Evolutionary conservation across 1,140 invertebrate genomes (phyloP).

Genomic region (Neelides sp.): DNA sequence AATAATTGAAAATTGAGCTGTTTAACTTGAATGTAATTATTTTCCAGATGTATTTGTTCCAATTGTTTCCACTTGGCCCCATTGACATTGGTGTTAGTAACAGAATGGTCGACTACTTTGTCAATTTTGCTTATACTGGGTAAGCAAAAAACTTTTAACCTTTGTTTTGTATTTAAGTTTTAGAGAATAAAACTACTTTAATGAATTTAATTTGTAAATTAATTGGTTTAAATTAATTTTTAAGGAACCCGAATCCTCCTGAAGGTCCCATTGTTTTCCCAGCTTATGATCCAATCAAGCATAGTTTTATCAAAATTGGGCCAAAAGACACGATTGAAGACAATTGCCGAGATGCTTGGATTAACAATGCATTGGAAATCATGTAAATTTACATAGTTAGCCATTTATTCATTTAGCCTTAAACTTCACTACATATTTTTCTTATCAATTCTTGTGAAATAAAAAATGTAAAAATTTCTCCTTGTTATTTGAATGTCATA

Average conservation of each 20-base stretch:
- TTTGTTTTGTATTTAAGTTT: no score
- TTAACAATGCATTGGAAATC: conserved; percentile 7
- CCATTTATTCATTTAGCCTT: neutral
- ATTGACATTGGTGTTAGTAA: conserved; percentile 4
- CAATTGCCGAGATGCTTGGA: conserved; percentile 4
- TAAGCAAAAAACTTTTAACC: no score
- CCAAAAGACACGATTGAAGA: neutral
- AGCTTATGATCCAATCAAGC: neutral
- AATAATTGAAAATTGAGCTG: no score
- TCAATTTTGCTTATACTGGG: conserved; percentile 16
- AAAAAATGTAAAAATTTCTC: neutral
- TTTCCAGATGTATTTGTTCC: conserved; percentile 11
- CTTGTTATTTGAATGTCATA: neutral
- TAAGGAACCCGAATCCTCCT: neutral
- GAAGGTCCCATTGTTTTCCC: neutral
- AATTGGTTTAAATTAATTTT: no score
- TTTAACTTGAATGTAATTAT: no score
- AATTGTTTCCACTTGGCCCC: neutral
- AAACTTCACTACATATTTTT: no score
- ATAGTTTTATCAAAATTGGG: neutral
- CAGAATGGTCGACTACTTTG: conserved; percentile 8
- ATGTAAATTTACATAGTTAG: neutral
- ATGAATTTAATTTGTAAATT: neutral
- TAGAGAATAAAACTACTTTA: no score
- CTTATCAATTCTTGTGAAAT: no score